These are phyloP conservation scores for Eupeodes luniger DNA, from an alignment of 2,888 invertebrate genomes.

Conservation along the genomic window DNA sequence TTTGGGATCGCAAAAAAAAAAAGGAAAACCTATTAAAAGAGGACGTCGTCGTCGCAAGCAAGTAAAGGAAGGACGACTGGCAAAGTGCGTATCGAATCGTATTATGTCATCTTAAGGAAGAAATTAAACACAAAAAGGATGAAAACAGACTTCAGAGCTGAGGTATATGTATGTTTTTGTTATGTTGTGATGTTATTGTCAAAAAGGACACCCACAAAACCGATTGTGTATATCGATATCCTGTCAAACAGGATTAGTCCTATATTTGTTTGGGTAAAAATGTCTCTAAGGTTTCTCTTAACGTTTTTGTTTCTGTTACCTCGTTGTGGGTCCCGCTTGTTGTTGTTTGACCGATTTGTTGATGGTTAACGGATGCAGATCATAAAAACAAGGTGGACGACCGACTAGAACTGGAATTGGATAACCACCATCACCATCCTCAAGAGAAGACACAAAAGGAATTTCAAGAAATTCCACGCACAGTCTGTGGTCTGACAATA, in stretches of 20 bases:
- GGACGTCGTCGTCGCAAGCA: not conserved
- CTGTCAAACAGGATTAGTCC: constrained; percentile 74
- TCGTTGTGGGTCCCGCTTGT: constrained; percentile 62
- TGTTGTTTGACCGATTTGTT: constrained; percentile 58
- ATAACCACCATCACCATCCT: not conserved
- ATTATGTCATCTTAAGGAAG: constrained; percentile 71
- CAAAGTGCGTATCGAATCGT: constrained; percentile 74
- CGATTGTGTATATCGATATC: constrained; percentile 72
- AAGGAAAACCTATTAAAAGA: constrained; percentile 33
- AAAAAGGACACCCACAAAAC: constrained; percentile 70
- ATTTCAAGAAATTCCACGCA: constrained; percentile 69
- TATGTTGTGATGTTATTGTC: constrained; percentile 42
- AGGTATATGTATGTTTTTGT: constrained; percentile 24
- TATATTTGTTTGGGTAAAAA: constrained; percentile 58
- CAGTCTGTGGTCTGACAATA: constrained; percentile 58
- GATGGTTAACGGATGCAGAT: constrained; percentile 73
- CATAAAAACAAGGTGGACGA: constrained; percentile 61
- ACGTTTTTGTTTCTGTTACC: constrained; percentile 5
- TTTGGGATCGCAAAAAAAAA: constrained; percentile 60
- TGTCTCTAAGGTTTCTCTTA: constrained; percentile 2
- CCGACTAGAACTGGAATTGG: not conserved
- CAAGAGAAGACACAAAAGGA: constrained; percentile 15
- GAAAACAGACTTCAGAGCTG: constrained; percentile 21
- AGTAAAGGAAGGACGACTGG: constrained; percentile 25
- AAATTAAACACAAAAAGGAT: constrained; percentile 34